phyloP scores from a whole-genome alignment of 2,797 vertebrate genomes.

The Peromyscus attwateri region DNA sequence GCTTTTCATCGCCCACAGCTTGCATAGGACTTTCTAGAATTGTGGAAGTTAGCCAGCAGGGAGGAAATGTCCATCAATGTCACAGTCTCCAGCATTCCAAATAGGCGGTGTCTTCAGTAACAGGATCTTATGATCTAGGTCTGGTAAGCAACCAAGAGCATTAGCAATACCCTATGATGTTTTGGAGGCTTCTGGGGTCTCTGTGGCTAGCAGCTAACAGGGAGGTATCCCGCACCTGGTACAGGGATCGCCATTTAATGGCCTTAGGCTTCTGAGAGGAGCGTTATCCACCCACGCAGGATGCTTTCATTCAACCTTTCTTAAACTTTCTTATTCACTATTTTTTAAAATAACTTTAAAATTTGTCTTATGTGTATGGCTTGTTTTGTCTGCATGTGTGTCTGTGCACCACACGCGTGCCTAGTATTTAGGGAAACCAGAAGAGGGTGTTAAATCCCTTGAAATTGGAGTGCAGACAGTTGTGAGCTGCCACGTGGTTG shows the following conservation, averaged over 20 bases:
- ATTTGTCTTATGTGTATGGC: neutral
- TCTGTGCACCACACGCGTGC: neutral
- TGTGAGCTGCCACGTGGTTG: neutral
- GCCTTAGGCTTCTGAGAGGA: neutral
- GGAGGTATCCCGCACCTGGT: neutral
- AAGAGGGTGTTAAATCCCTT: neutral
- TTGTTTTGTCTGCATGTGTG: neutral
- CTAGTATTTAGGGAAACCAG: neutral
- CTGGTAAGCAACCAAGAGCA: neutral
- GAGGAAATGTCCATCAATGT: neutral
- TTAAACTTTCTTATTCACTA: neutral
- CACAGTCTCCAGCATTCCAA: neutral
- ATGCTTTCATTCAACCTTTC: too few species aligned
- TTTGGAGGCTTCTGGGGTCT: neutral
- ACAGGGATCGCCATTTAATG: neutral
- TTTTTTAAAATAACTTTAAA: neutral
- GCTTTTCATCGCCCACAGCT: neutral
- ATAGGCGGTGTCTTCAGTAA: too few species aligned
- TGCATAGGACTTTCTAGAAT: neutral
- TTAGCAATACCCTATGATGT: too few species aligned
- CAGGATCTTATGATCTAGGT: neutral
- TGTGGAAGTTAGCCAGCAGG: neutral
- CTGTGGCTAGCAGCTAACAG: neutral
- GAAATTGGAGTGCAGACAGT: neutral
- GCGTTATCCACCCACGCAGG: neutral